phyloP scores from a whole-genome alignment of 1,140 invertebrate species.

The Heterodera carotae region DNA sequence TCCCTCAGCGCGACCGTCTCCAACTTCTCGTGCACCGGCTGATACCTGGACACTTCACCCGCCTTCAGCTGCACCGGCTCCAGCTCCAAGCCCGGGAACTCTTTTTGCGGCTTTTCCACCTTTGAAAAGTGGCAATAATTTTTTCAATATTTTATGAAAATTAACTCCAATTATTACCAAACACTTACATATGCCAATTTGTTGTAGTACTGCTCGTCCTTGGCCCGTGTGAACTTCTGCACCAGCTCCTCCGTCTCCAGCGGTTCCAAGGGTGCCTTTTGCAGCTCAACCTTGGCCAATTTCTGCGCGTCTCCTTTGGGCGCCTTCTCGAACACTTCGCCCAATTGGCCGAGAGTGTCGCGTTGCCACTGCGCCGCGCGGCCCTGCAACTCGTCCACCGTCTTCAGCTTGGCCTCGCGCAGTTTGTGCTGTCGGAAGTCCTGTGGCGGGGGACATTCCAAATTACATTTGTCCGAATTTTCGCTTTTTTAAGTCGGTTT shows the following conservation, averaged over 20 bases:
- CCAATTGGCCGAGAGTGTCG: slow-evolving; percentile 51
- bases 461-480: slow-evolving; percentile 1
- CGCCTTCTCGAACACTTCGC: slow-evolving; percentile 60
- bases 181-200: slow-evolving; percentile 52
- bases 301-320: slow-evolving; percentile 62
- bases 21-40: slow-evolving; percentile 55
- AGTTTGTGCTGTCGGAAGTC: slow-evolving; percentile 64
- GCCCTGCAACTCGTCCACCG: slow-evolving; percentile 53
- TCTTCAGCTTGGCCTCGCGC: slow-evolving; percentile 53
- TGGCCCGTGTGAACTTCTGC: slow-evolving; percentile 58
- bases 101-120: slow-evolving; percentile 53
- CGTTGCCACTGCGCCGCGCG: slow-evolving; percentile 54
- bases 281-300: slow-evolving; percentile 55
- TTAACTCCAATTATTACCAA: background rate
- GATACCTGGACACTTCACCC: slow-evolving; percentile 57
- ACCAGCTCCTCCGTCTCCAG: slow-evolving; percentile 63
- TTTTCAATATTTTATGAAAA: no score
- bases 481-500: background rate
- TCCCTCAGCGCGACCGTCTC: slow-evolving; percentile 46
- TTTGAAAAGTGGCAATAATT: background rate
- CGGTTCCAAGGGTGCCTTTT: slow-evolving; percentile 59
- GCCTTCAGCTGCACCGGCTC: slow-evolving; percentile 59
- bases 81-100: slow-evolving; percentile 58
- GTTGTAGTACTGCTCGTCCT: slow-evolving; percentile 64
- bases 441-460: slow-evolving; percentile 40